Evolutionary conservation across 2,888 invertebrate species (phyloP), one percentile per base, ranked within the genome.

Genomic region (Chesias legatella): DNA sequence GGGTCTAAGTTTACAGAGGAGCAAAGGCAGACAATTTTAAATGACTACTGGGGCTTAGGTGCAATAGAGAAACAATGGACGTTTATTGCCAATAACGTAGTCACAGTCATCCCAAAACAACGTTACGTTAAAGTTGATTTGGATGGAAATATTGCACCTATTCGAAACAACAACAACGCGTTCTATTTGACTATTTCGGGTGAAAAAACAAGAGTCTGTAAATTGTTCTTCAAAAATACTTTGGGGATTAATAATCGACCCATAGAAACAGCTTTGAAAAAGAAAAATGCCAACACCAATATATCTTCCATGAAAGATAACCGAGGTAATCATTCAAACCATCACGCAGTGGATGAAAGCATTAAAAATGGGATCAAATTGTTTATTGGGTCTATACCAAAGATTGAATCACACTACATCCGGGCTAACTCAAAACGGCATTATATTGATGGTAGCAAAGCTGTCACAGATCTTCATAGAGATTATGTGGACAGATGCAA

Each of bases 401-500:
- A 21, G 5, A 37, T 37, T 7, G 39, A 39, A 31, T 33, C 24
- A 3, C 40, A 40, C 13, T 40, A 40, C 10, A 37, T 9, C 7
- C 13, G 37, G 10, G 29, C 28, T 7, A 33, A 30, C 20, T 20
- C 40, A 24, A 29, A 10, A 17, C 23, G 17, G 17, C 21, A 10
- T 6, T 40, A 24, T n/a, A 40, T 40, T 7, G 40, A 40, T 29
- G 29, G 40, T 7, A 29, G 33, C 10, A 40, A 27, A 27, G 17
- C 7, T 29, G 24, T 33, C 17, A 20, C 17, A 13, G 25, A 40
- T 10, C 22, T 40, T 9, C 50, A 50, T 30, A 42, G 42, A 33
- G 41, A 50, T 8, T 52, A 33, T 23, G 33, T 39, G 20, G 29
- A 23, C 28, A 28, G n/a, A n/a, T 10, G 20, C 7, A 39, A 33